These are phyloP conservation scores for Dryobota labecula DNA, from an alignment of 2,888 invertebrate genomes.

Conservation along the genomic window DNA sequence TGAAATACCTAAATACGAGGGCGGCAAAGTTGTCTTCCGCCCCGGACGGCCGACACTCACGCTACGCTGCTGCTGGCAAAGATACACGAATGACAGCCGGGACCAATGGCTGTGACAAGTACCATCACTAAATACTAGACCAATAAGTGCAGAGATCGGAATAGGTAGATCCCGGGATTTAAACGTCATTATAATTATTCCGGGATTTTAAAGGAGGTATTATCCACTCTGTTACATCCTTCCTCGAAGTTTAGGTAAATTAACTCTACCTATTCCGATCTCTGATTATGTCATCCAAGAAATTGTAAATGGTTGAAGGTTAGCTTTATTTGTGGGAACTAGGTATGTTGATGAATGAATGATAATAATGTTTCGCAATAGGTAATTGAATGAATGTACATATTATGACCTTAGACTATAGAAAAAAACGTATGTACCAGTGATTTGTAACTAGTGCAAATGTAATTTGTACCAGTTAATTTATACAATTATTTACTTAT, in stretches of 20 bases:
- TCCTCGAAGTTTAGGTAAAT: no score
- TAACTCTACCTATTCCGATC: no score
- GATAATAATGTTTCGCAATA: conserved; percentile 28
- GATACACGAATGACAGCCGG: no score
- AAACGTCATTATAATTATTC: no score
- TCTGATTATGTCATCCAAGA: conserved; percentile 46
- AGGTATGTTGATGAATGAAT: conserved; percentile 22
- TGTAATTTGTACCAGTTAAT: conserved; percentile 47
- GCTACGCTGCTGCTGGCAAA: no score
- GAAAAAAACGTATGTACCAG: conserved; percentile 36
- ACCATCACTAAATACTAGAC: conserved; percentile 6
- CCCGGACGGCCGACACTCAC: no score
- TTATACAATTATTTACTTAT: conserved; percentile 40
- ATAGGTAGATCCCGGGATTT: no score
- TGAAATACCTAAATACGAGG: no score
- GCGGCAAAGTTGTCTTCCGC: no score
- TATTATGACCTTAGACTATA: conserved; percentile 15
- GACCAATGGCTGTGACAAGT: conserved; percentile 1
- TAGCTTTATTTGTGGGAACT: conserved; percentile 19
- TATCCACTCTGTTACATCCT: no score
- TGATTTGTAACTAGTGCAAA: conserved; percentile 60
- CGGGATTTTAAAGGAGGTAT: no score
- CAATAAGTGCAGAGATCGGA: no score
- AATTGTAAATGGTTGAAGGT: conserved; percentile 34
- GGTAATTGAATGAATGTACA: conserved; percentile 36